Base-by-base conservation (phyloP, 2,797 vertebrate genomes). In the Diglossa cyanea region DNA sequence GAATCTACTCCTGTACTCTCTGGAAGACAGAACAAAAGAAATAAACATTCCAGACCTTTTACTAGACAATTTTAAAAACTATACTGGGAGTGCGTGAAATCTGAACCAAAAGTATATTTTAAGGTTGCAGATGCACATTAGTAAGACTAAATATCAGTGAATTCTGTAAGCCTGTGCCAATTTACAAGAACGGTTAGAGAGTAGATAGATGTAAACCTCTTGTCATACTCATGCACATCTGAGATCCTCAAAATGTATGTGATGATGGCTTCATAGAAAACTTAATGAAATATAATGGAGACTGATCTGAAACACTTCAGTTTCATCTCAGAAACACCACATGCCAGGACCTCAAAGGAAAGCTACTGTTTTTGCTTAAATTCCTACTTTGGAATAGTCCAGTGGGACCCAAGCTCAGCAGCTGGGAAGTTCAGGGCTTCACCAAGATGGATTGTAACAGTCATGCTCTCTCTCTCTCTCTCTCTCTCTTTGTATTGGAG, bases 1-100 rank as follows among this genome's bases (percentile, higher is more conserved):
- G 96, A 99, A 99, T 79, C 99, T 98, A 96, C 99, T 99, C 6
- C 99, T 98, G 94, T 99, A 99, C 88, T 99, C 99, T 88, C 99
- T 99, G 93, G 6, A 96, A 97, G 81, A 96, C 13, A 97, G 10
- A 79, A 62, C 24, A 85, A 44, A 91, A 3, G 5, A 47, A 57
- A 80, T 3, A 57, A 66, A 28, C 7, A 57, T 26, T 63, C 20
- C 25, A 55, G 20, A 87, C 4, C 39, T 86, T 74, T 68, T 45
- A 67, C 8, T 40, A 48, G 62, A 44, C 14, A 37, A 39, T 53
- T 95, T 50, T 30, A 25, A 45, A 76, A 76, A 62, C 24, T 17
- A 35, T 31, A 51, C n/a, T 45, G 15, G 33, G 2, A 78, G 9
- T 1, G 2, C 1, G 0, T 7, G 10, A 86, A 77, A 88, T 61